Conservation (phyloP, 2,888 invertebrate species). For the Drosophila multiciliata region DNA sequence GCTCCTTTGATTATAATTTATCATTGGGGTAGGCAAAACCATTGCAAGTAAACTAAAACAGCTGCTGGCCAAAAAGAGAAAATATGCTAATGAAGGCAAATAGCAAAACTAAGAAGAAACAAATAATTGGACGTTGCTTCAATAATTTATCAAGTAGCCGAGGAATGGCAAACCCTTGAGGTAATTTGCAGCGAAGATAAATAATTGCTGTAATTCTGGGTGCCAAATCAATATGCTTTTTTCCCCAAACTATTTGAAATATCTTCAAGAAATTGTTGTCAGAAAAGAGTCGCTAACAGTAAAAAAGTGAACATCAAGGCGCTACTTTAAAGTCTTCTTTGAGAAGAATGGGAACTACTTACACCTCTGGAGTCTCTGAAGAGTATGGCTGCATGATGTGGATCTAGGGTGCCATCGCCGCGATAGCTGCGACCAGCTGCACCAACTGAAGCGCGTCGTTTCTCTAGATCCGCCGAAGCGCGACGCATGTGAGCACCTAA, state of each 20-base stretch:
- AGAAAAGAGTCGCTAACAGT: not conserved
- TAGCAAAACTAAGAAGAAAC: not conserved
- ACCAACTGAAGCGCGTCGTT: conserved; percentile 92
- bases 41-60: conserved; percentile 6
- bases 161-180: not conserved
- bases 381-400: conserved; percentile 94
- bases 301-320: not conserved
- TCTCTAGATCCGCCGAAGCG: conserved; percentile 91
- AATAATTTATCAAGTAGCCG: conserved; percentile 31
- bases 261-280: not conserved
- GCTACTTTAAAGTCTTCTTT: not conserved
- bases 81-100: conserved; percentile 17
- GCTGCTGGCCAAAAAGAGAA: conserved; percentile 17
- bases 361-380: conserved; percentile 97
- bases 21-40: conserved; percentile 15
- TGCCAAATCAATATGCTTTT: not conserved
- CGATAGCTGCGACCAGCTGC: conserved; percentile 85
- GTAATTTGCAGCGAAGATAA: not conserved
- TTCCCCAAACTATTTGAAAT: not conserved
- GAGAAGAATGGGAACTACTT: conserved; percentile 83
- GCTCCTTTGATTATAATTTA: not conserved
- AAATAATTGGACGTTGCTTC: conserved; percentile 20
- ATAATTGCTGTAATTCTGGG: not conserved
- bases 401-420: conserved; percentile 92
- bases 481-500: conserved; percentile 92